A percentile compares a stretch with the other conserved stretches of the same genome.
These are phyloP conservation scores for Vidua chalybeata DNA, from an alignment of 2,113 vertebrate genomes.

Conservation along the genomic window DNA sequence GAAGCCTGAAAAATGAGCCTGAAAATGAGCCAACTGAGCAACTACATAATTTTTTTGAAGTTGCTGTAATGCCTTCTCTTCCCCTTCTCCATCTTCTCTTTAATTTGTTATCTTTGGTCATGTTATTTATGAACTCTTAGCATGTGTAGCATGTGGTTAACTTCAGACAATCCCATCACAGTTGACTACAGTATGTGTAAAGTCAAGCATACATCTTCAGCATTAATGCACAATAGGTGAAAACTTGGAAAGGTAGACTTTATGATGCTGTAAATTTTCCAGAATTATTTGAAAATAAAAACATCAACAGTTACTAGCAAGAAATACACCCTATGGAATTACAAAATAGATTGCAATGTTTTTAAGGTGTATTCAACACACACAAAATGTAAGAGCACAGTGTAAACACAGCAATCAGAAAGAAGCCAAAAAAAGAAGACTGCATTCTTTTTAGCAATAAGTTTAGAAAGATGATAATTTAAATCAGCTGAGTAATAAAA, in stretches of 20 bases:
- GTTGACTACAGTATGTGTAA: not conserved
- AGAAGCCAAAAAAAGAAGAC: not conserved
- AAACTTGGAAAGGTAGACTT: not conserved
- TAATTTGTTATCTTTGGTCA: not conserved
- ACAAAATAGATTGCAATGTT: not conserved
- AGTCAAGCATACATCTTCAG: not conserved
- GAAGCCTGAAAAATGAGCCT: constrained; percentile 14
- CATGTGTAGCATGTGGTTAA: not conserved
- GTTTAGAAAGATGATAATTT: not conserved
- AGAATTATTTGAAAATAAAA: not conserved
- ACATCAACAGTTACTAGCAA: not conserved
- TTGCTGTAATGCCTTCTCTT: not conserved
- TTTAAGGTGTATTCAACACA: not conserved
- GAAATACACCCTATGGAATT: not conserved
- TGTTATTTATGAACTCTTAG: constrained; percentile 1
- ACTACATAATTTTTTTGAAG: not conserved
- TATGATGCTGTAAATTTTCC: not conserved
- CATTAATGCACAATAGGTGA: not conserved
- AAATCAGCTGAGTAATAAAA: not conserved
- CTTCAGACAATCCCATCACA: not conserved
- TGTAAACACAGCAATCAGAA: not conserved
- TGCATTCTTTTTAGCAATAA: not conserved
- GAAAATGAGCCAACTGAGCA: constrained; percentile 4
- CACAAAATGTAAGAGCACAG: not conserved
- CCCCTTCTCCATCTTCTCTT: not conserved